Conservation (phyloP, 2,888 invertebrate species). For the Sinotaia quadrata region DNA sequence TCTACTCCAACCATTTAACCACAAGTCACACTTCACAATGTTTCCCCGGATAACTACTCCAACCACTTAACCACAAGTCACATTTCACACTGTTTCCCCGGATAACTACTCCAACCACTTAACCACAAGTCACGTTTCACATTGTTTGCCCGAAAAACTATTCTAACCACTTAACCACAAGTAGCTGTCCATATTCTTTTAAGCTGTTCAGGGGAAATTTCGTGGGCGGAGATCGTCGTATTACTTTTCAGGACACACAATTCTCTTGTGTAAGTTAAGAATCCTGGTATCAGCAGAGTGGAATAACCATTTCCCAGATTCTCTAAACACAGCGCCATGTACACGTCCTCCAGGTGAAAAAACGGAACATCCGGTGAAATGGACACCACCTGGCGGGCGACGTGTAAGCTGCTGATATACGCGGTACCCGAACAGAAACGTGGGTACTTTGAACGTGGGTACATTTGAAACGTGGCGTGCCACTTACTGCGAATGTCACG, state of each 20-base stretch:
- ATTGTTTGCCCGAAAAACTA: too few species aligned
- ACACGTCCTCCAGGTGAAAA: constrained; percentile 63
- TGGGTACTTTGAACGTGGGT: constrained; percentile 51
- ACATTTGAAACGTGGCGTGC: constrained; percentile 50
- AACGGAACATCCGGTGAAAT: constrained; percentile 55
- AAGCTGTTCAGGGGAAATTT: neutral
- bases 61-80: too few species aligned
- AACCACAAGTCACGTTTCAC: too few species aligned
- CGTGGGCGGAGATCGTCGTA: constrained; percentile 1
- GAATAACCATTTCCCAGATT: constrained; percentile 39
- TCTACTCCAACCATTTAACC: too few species aligned
- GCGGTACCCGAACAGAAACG: constrained; percentile 60
- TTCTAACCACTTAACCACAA: too few species aligned
- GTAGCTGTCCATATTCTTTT: constrained; percentile 3
- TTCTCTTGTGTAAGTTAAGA: constrained; percentile 28
- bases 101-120: too few species aligned
- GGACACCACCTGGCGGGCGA: constrained; percentile 45
- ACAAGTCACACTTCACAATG: too few species aligned
- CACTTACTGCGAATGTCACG: constrained; percentile 51
- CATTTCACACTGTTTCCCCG: too few species aligned
- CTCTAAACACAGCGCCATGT: constrained; percentile 50
- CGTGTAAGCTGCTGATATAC: constrained; percentile 51
- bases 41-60: too few species aligned
- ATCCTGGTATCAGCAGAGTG: constrained; percentile 41
- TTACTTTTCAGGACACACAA: neutral